Conservation (phyloP, 2,888 invertebrate genomes). For the Tipula confusa region DNA sequence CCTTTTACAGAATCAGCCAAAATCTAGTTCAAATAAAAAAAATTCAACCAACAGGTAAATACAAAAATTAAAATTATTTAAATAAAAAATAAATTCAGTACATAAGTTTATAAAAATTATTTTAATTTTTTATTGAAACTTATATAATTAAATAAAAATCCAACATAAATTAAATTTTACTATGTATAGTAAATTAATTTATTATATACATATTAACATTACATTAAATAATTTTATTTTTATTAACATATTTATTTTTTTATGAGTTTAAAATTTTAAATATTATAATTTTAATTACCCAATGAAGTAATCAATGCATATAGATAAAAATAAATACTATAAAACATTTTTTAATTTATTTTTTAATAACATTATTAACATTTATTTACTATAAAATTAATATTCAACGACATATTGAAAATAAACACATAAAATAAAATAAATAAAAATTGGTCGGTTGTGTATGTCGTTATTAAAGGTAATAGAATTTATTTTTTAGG, state of each 20-base stretch:
- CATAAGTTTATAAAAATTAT: slow-evolving; percentile 31
- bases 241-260: not conserved
- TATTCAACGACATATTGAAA: not conserved
- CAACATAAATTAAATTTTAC: not conserved
- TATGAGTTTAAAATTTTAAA: not conserved
- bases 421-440: not conserved
- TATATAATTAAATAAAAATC: not conserved
- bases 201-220: not conserved
- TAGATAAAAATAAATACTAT: not conserved
- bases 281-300: not conserved
- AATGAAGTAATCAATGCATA: not conserved
- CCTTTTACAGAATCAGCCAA: slow-evolving; percentile 35
- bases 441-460: slow-evolving; percentile 16
- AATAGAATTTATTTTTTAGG: slow-evolving; percentile 4
- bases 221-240: not conserved
- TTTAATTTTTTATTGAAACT: slow-evolving; percentile 31
- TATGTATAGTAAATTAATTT: not conserved
- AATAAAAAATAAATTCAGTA: not conserved
- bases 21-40: slow-evolving; percentile 40
- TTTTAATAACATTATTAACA: not conserved
- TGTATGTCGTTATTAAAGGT: slow-evolving; percentile 1
- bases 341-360: not conserved
- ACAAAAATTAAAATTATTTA: slow-evolving; percentile 15
- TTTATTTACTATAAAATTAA: not conserved
- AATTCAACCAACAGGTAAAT: slow-evolving; percentile 40